Evolutionary conservation across 2,888 invertebrate species (phyloP).

Genomic region (Perithous albicinctus): DNA sequence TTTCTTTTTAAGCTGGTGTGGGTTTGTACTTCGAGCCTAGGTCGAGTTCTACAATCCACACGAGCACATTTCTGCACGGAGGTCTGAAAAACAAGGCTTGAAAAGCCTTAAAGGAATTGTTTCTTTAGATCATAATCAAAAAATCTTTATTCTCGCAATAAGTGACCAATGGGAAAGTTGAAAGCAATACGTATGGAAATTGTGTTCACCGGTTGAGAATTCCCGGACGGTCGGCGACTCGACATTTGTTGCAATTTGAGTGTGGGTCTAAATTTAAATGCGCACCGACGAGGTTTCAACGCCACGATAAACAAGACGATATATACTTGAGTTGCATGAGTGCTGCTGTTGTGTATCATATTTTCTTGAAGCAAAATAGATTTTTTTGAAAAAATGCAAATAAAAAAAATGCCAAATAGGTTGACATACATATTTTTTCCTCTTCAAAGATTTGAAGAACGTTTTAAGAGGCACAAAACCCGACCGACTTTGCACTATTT

Average conservation of each 20-base stretch:
- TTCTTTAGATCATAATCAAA: not conserved
- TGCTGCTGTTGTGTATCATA: not conserved
- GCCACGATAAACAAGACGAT: constrained; percentile 44
- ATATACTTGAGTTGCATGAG: constrained; percentile 16
- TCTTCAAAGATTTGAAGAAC: not conserved
- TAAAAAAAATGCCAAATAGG: not conserved
- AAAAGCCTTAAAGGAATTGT: not conserved
- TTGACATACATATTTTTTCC: not conserved
- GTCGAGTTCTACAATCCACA: too few relatives aligned
- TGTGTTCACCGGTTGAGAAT: not conserved
- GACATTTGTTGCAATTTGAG: constrained; percentile 32
- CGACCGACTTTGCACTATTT: too few relatives aligned
- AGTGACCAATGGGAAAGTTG: not conserved
- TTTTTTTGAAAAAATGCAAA: not conserved
- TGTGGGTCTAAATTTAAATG: constrained; percentile 55
- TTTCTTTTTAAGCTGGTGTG: too few relatives aligned
- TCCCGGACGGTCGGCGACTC: constrained; percentile 12
- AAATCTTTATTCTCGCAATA: not conserved
- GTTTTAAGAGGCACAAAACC: too few relatives aligned
- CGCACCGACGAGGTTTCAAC: constrained; percentile 39
- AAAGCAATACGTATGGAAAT: constrained; percentile 3
- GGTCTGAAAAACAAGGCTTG: too few relatives aligned
- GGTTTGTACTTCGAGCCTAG: too few relatives aligned
- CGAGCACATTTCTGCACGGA: too few relatives aligned
- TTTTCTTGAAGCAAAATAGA: not conserved